These are phyloP conservation scores for Crotalus tigris DNA, from an alignment of 2,113 vertebrate species.

Conservation along the genomic window DNA sequence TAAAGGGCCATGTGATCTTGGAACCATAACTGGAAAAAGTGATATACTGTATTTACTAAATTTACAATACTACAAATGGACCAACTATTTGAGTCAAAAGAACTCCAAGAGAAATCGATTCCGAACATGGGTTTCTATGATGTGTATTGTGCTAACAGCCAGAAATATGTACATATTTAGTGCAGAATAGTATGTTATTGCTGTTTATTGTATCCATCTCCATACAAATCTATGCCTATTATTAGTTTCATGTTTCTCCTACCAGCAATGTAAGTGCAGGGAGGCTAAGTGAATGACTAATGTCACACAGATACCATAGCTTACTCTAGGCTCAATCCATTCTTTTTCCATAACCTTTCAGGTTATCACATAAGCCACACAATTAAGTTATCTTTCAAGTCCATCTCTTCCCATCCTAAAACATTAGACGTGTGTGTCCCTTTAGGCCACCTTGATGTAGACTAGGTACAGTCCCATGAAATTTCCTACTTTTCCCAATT, in stretches of 20 bases:
- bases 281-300: constrained; percentile 1
- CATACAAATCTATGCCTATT: neutral
- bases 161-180: neutral
- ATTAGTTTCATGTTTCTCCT: neutral
- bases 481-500: neutral
- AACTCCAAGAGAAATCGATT: neutral
- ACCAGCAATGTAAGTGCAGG: neutral
- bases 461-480: neutral
- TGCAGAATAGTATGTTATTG: neutral
- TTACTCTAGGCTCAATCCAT: neutral
- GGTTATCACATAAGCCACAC: neutral
- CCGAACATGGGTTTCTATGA: neutral
- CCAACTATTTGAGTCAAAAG: constrained; percentile 40
- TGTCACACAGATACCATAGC: neutral
- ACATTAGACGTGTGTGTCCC: neutral
- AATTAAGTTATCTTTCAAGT: neutral
- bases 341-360: neutral
- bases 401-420: neutral
- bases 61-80: neutral
- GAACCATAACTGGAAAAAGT: constrained; percentile 46
- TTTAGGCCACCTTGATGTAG: neutral
- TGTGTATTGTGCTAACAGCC: neutral
- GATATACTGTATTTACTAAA: constrained; percentile 1
- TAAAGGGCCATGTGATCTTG: constrained; percentile 48
- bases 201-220: constrained; percentile 3